A percentile compares a stretch with the other conserved stretches of the same genome.
Conservation (phyloP, 2,888 invertebrate genomes). For the Arctia plantaginis region DNA sequence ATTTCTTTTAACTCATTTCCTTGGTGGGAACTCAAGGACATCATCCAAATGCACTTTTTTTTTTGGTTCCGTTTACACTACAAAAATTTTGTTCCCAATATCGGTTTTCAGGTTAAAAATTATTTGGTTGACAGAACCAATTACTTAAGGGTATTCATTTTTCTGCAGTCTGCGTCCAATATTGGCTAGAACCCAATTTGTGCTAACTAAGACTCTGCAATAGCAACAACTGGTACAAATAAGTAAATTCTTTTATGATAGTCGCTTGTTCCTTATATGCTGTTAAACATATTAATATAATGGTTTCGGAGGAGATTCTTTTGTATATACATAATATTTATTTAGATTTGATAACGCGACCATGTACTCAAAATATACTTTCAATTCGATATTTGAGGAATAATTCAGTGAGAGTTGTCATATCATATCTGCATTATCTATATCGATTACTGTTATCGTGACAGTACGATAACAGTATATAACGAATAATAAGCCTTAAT, state of each 20-base stretch:
- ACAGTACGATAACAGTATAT: slow-evolving; percentile 66
- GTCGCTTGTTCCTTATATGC: background rate
- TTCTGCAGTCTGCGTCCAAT: slow-evolving; percentile 71
- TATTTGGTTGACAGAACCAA: slow-evolving; percentile 63
- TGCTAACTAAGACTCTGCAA: slow-evolving; percentile 64
- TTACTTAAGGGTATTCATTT: slow-evolving; percentile 68
- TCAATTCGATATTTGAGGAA: slow-evolving; percentile 47
- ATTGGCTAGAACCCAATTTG: slow-evolving; percentile 77
- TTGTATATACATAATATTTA: slow-evolving; percentile 40
- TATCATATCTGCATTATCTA: slow-evolving; percentile 71
- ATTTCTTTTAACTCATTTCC: slow-evolving; percentile 63
- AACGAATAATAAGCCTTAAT: slow-evolving; percentile 56
- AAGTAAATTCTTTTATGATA: slow-evolving; percentile 57
- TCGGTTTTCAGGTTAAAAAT: slow-evolving; percentile 51
- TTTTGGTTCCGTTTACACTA: slow-evolving; percentile 38
- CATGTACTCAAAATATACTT: slow-evolving; percentile 43
- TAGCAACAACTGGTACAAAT: slow-evolving; percentile 57
- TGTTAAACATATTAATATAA: background rate
- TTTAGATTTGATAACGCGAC: slow-evolving; percentile 44
- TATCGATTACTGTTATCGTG: slow-evolving; percentile 75
- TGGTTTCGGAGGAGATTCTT: slow-evolving; percentile 9
- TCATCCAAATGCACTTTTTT: slow-evolving; percentile 61
- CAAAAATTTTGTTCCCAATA: slow-evolving; percentile 42
- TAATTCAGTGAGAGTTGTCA: slow-evolving; percentile 56
- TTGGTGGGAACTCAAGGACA: slow-evolving; percentile 61